Conservation (phyloP, 92 coral and sea anemone species). For the Meandrina meandrites region DNA sequence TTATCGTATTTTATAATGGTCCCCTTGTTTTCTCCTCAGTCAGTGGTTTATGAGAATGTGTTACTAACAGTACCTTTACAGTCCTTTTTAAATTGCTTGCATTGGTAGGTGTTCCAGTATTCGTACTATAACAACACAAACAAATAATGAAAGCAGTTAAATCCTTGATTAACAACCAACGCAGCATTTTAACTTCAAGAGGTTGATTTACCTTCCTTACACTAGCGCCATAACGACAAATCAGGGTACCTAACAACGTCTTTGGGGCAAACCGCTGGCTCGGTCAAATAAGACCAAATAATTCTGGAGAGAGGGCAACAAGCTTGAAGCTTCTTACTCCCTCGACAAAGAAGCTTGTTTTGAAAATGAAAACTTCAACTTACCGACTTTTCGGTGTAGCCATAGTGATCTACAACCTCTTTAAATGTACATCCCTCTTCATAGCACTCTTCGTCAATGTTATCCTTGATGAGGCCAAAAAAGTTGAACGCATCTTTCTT, state of each 20-base stretch:
- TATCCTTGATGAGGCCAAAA: conserved; percentile 1
- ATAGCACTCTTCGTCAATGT: conserved; percentile 47
- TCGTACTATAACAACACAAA: conserved; percentile 33
- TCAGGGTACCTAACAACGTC: too few relatives aligned
- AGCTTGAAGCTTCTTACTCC: not conserved
- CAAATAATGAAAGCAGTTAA: not conserved
- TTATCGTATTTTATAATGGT: too few relatives aligned
- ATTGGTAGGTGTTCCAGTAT: conserved; percentile 55
- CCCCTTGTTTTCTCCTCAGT: too few relatives aligned
- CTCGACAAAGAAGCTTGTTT: not conserved
- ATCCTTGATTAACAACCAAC: not conserved
- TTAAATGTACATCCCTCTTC: conserved; percentile 42
- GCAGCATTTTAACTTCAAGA: not conserved
- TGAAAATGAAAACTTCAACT: not conserved
- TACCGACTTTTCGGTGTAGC: conserved; percentile 47
- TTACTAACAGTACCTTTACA: conserved; percentile 31
- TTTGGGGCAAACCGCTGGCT: not conserved
- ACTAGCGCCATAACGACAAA: too few relatives aligned
- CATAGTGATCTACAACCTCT: conserved; percentile 40
- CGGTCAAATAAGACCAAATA: too few relatives aligned
- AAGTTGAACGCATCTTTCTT: conserved; percentile 39
- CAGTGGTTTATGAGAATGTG: not conserved
- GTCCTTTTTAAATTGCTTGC: conserved; percentile 48
- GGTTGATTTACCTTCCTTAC: not conserved
- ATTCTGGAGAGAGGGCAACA: not conserved